Evolutionary conservation across 2,888 invertebrate species (phyloP).

Genomic region (Agrochola macilenta): DNA sequence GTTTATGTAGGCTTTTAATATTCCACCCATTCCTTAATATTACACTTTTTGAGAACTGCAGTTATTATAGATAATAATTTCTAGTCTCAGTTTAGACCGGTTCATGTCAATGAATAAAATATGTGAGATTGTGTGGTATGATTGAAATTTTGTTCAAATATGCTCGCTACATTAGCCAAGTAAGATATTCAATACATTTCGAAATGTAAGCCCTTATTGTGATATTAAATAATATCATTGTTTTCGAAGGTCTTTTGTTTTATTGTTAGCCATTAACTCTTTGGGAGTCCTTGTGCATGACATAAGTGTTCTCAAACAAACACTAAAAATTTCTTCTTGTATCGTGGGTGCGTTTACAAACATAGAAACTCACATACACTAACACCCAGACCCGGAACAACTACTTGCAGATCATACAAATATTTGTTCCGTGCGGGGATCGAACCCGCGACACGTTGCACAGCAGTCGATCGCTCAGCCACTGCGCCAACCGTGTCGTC

Average conservation of each 20-base stretch:
- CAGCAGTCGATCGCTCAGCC: too few relatives aligned
- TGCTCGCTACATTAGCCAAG: constrained; percentile 62
- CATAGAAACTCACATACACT: too few relatives aligned
- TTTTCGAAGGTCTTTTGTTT: constrained; percentile 58
- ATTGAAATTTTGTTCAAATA: constrained; percentile 52
- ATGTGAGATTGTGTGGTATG: constrained; percentile 51
- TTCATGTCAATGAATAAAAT: constrained; percentile 44
- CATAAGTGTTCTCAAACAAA: constrained; percentile 12
- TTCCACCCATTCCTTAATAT: constrained; percentile 35
- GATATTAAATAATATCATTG: constrained; percentile 84
- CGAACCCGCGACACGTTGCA: too few relatives aligned
- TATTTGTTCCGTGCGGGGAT: too few relatives aligned
- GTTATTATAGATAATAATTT: constrained; percentile 50
- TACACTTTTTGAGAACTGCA: constrained; percentile 65
- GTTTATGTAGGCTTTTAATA: constrained; percentile 4
- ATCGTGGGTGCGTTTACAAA: too few relatives aligned
- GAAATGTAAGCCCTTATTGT: constrained; percentile 79
- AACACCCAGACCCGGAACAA: too few relatives aligned
- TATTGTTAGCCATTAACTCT: constrained; percentile 24
- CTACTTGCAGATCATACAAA: too few relatives aligned
- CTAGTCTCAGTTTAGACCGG: constrained; percentile 59
- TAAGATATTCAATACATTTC: constrained; percentile 74
- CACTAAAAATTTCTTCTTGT: too few relatives aligned
- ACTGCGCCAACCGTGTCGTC: too few relatives aligned
- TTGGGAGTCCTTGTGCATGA: neutral